Base-by-base conservation (phyloP, 2,797 vertebrate genomes). In the Silurus aristotelis region DNA sequence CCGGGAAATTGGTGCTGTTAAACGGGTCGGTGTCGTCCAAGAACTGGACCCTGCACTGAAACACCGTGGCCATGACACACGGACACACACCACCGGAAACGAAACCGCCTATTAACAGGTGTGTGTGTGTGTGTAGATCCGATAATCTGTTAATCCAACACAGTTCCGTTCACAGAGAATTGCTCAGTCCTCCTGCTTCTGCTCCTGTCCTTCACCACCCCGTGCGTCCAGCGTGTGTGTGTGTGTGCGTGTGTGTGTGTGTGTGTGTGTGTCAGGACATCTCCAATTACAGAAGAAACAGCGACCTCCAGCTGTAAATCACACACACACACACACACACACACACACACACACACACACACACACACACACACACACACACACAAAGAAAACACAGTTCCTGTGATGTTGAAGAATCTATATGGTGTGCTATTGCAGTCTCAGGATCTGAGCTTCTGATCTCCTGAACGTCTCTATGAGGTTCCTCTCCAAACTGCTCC, bases 21-120 rank as follows among this genome's bases (percentile, higher is more conserved):
- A 98, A 98, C 68, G 97, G 97, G 93, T 98, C 97, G 87, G 97
- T 98, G 92, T 98, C 97, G 89, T 98, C 97, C 93, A 98, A 92
- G 90, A 98, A 97, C 94, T 98, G 97, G 92, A 98, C 96, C 93
- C 97, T 94, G 95, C 96, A 97, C 82, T 95, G 94, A 90, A 97
- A 92, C 90, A 52, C 20, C 12, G 96, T 95, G 92, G 96, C 95
- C 97, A 98, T 98, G 80, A 9, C n/a, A 17, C 80, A 19, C 80
- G 25, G n/a, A n/a, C 72, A 55, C 3, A 75, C 48, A 75, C 72
- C 72, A 46, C 8, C 68, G 48, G 72, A 75, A 90, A 89, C 88
- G 78, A 63, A 58, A 89, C 68, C 60, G 68, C 78, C 72, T 91
- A 82, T 83, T 88, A 78, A 75, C 25, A 56, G 31, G 48, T n/a